Conservation (phyloP, 2,797 vertebrate species). For the Lithobates pipiens region DNA sequence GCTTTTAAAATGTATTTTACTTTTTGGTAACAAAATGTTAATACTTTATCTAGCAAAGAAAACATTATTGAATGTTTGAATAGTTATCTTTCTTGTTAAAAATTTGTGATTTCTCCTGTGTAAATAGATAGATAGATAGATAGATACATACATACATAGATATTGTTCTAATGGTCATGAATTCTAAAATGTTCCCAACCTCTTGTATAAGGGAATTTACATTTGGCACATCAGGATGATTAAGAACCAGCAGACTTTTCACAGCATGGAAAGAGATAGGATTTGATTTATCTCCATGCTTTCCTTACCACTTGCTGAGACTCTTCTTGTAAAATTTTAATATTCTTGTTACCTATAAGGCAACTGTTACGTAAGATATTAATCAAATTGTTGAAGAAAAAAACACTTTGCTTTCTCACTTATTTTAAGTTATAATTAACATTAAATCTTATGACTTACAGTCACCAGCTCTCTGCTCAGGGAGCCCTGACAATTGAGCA, state of each 20-base stretch:
- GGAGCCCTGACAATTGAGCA: no score
- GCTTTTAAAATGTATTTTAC: no score
- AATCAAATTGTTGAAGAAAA: slow-evolving; percentile 54
- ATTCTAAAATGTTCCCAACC: slow-evolving; percentile 79
- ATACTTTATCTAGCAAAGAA: background rate
- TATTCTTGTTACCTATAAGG: slow-evolving; percentile 75
- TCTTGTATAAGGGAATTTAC: slow-evolving; percentile 79
- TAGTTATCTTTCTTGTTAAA: no score
- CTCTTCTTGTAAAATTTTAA: slow-evolving; percentile 79
- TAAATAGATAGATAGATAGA: slow-evolving; percentile 2
- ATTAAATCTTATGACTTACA: background rate
- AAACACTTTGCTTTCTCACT: slow-evolving; percentile 15
- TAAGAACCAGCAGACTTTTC: slow-evolving; percentile 78
- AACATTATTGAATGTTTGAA: background rate
- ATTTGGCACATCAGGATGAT: slow-evolving; percentile 80
- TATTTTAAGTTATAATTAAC: background rate
- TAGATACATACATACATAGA: background rate
- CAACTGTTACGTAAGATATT: slow-evolving; percentile 76
- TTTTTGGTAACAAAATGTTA: background rate
- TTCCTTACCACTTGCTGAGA: slow-evolving; percentile 77
- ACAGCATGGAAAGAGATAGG: slow-evolving; percentile 79
- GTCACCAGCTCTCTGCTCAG: no score
- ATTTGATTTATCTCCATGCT: slow-evolving; percentile 79
- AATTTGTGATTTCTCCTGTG: no score
- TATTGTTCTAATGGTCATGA: slow-evolving; percentile 68